Conservation (phyloP, 2,797 vertebrate species). For the Chelon auratus region DNA sequence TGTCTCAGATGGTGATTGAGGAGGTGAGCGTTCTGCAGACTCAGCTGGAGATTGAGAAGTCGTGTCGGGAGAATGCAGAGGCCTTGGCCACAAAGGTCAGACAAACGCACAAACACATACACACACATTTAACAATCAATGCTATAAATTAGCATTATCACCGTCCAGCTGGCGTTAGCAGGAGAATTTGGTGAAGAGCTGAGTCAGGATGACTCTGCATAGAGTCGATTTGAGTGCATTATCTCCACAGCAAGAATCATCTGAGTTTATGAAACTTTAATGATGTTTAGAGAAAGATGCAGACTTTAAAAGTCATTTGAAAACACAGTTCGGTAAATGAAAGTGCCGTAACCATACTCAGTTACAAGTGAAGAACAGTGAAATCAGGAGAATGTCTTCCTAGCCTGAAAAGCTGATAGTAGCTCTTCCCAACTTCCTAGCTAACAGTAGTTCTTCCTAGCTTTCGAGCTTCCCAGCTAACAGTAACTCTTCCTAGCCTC, state of each 20-base stretch:
- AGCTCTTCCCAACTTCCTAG: too few species aligned
- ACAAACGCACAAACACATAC: slow-evolving; percentile 26
- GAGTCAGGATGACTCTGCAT: slow-evolving; percentile 60
- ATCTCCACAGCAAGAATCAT: background rate
- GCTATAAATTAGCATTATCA: slow-evolving; percentile 30
- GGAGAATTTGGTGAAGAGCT: background rate
- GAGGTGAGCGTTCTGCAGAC: slow-evolving; percentile 87
- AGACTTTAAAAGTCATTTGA: too few species aligned
- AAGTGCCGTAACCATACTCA: too few species aligned
- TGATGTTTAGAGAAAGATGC: background rate
- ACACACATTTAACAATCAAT: slow-evolving; percentile 34
- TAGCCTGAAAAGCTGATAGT: too few species aligned
- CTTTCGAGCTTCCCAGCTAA: too few species aligned
- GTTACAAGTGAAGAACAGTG: too few species aligned
- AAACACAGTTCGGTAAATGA: too few species aligned
- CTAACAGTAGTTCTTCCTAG: too few species aligned
- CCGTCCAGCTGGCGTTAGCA: slow-evolving; percentile 35
- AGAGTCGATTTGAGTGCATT: background rate
- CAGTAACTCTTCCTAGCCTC: too few species aligned
- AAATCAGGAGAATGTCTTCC: too few species aligned
- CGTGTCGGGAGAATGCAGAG: slow-evolving; percentile 87
- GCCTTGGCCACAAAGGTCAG: slow-evolving; percentile 87
- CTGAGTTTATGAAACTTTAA: background rate
- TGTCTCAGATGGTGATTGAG: slow-evolving; percentile 89
- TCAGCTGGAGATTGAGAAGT: slow-evolving; percentile 88